Evolutionary conservation across 1,140 invertebrate species (phyloP), one percentile per base, ranked within the genome.

Genomic region (Marisa cornuarietis): DNA sequence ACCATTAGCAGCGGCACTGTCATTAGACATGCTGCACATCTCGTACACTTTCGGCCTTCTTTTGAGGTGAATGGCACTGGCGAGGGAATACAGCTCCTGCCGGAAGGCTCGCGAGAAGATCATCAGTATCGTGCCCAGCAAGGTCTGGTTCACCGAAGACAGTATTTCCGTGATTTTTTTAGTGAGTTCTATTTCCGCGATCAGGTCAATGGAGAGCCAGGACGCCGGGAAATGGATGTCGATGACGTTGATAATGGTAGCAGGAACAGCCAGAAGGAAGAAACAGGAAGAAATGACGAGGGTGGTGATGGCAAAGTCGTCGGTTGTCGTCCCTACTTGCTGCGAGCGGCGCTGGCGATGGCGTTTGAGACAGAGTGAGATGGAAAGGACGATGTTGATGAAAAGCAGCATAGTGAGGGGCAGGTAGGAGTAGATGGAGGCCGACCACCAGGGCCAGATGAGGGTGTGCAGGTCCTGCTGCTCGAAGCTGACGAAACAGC

Each of bases 391-490:
- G 52, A 88, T 76, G 79, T 85, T 87, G 54, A 88, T 81, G 51
- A 83, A 78, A 14, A 87, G 82, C 6, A 90, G 78, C 11, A 89
- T 73, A 9, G 84, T 76, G 16, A 90, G 73, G 20, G 89, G 89
- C 62, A 90, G 84, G 76, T 85, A 88, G 18, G 83, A 85, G 78
- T 88, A 88, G 63, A 85, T 83, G n/a, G 85, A 84, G 14, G 86
- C 86, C 20, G 88, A 85, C 66, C 87, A 83, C 89, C 88, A 89
- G 10, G 86, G 86, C 89, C 89, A 90, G n/a, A 87, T 86, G 14
- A 85, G 31, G 18, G 82, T 85, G 76, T 88, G 86, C 22, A 89
- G 79, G 68, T 88, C 87, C 62, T 86, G 71, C 52, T 85, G 83
- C 24, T 80, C 71, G 52, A 82, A 83, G 49, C 81, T 77, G 0